These are phyloP conservation scores for Aproaerema taeniolella DNA, from an alignment of 2,888 invertebrate genomes.

Conservation along the genomic window DNA sequence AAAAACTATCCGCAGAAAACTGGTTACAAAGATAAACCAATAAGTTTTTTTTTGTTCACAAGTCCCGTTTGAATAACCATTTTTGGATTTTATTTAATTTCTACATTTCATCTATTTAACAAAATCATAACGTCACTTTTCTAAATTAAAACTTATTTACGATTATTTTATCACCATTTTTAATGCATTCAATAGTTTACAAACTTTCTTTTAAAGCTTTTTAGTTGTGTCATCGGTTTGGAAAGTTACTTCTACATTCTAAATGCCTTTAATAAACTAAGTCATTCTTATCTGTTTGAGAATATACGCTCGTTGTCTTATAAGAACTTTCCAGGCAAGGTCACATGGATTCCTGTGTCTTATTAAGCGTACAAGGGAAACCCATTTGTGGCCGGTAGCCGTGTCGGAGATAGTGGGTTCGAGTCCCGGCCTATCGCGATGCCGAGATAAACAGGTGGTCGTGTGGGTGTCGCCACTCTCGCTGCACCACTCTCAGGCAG, in stretches of 20 bases:
- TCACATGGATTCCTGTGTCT: constrained; percentile 35
- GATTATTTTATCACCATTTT: too few species aligned
- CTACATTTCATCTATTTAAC: too few species aligned
- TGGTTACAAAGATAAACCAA: too few species aligned
- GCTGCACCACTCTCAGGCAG: neutral
- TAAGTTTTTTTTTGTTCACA: too few species aligned
- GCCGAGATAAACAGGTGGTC: constrained; percentile 56
- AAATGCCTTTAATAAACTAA: constrained; percentile 3
- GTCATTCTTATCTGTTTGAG: constrained; percentile 1
- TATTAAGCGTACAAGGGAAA: constrained; percentile 68
- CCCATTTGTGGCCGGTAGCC: constrained; percentile 62
- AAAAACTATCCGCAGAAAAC: too few species aligned
- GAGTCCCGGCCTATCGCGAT: constrained; percentile 40
- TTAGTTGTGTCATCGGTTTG: neutral
- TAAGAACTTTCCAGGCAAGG: constrained; percentile 12
- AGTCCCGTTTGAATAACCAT: too few species aligned
- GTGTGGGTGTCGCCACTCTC: constrained; percentile 31
- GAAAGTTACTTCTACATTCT: constrained; percentile 1
- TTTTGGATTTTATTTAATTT: too few species aligned
- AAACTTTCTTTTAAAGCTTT: neutral
- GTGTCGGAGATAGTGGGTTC: constrained; percentile 43
- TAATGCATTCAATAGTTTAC: constrained; percentile 4
- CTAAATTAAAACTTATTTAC: neutral
- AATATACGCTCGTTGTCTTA: constrained; percentile 8
- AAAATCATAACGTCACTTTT: too few species aligned